Evolutionary conservation across 2,888 invertebrate genomes (phyloP).

Genomic region (Calliphora vomitoria): DNA sequence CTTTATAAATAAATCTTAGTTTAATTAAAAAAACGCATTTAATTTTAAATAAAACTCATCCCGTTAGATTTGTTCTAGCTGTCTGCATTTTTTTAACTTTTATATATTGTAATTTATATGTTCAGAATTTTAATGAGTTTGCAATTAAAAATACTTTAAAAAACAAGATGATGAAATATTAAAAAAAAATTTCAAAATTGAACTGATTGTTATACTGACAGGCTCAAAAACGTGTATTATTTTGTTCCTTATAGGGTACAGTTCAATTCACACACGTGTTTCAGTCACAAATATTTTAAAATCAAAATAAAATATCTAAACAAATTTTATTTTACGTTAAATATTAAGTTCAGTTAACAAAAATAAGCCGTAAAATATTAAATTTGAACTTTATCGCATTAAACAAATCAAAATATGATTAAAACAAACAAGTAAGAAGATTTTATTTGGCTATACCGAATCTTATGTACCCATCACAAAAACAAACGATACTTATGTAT

Average conservation of each 20-base stretch:
- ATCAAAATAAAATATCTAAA: neutral
- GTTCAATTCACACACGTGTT: slow-evolving; percentile 6
- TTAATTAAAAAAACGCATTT: too few relatives aligned
- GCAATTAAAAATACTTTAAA: neutral
- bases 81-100: neutral
- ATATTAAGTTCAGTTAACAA: neutral
- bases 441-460: too few relatives aligned
- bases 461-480: too few relatives aligned
- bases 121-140: neutral
- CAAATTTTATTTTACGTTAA: neutral
- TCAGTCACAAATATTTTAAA: neutral
- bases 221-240: neutral
- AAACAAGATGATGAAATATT: slow-evolving; percentile 48
- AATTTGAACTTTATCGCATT: neutral
- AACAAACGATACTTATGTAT: too few relatives aligned
- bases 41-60: too few relatives aligned
- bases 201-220: neutral
- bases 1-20: too few relatives aligned
- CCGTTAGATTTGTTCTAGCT: too few relatives aligned
- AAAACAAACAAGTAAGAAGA: neutral
- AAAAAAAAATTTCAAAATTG: slow-evolving; percentile 10
- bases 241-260: neutral
- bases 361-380: slow-evolving; percentile 13
- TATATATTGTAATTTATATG: neutral
- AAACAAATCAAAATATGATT: neutral